phyloP scores from a whole-genome alignment of 2,888 invertebrate species.

The Dysmachus trigonus region DNA sequence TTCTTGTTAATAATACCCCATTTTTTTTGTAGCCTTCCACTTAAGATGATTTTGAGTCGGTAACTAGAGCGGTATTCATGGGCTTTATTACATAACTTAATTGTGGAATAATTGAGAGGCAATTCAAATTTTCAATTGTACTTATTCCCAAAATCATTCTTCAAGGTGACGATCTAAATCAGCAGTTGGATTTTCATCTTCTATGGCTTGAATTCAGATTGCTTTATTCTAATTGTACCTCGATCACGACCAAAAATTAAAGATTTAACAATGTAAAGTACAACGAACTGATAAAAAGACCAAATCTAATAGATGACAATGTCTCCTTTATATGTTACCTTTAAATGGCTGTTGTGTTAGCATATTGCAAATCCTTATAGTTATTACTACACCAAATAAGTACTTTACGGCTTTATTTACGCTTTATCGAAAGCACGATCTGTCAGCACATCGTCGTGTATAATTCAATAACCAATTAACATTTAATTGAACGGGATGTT shows the following conservation, averaged over 20 bases:
- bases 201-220: neutral
- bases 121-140: neutral
- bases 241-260: neutral
- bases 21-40: neutral
- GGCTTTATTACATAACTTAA: neutral
- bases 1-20: neutral
- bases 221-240: neutral
- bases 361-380: neutral
- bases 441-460: neutral
- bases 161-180: neutral
- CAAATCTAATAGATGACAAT: neutral
- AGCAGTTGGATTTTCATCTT: neutral
- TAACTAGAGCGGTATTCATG: neutral
- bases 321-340: neutral
- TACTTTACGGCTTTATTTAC: neutral
- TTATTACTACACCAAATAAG: neutral
- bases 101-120: neutral
- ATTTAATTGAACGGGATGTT: neutral
- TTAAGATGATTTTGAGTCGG: neutral
- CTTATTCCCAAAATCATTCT: neutral
- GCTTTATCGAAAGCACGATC: neutral
- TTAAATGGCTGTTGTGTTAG: neutral
- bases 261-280: neutral
- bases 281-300: neutral
- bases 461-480: neutral